phyloP scores from a whole-genome alignment of 2,113 vertebrate species.

The Panthera leo region DNA sequence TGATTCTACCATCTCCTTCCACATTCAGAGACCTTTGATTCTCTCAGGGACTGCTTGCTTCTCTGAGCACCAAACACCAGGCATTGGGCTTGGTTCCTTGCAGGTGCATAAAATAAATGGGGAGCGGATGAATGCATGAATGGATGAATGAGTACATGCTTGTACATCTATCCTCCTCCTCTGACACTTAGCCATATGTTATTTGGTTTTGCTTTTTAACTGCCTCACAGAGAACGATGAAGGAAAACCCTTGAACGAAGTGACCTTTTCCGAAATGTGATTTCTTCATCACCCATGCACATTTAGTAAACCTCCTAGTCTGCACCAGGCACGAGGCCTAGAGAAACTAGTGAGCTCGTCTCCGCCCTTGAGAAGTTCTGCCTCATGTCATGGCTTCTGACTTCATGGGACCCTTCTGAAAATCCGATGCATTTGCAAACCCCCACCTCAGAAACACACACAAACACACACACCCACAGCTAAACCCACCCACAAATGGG shows the following conservation, averaged over 20 bases:
- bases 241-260: neutral
- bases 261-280: neutral
- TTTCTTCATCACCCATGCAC: neutral
- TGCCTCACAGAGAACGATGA: neutral
- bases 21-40: neutral
- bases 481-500: neutral
- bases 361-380: neutral
- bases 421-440: neutral
- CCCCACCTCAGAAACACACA: neutral
- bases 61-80: neutral
- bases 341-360: neutral
- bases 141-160: neutral
- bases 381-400: neutral
- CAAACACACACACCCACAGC: neutral
- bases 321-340: neutral
- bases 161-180: neutral
- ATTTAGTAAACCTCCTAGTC: neutral
- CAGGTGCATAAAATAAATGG: neutral
- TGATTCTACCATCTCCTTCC: fast-evolving
- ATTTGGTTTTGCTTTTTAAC: neutral
- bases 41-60: neutral
- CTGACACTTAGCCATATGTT: neutral
- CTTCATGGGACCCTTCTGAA: neutral
- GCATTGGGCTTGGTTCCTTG: neutral
- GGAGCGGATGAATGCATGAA: neutral